phyloP scores from a whole-genome alignment of 2,113 vertebrate genomes.

The Sitta europaea region DNA sequence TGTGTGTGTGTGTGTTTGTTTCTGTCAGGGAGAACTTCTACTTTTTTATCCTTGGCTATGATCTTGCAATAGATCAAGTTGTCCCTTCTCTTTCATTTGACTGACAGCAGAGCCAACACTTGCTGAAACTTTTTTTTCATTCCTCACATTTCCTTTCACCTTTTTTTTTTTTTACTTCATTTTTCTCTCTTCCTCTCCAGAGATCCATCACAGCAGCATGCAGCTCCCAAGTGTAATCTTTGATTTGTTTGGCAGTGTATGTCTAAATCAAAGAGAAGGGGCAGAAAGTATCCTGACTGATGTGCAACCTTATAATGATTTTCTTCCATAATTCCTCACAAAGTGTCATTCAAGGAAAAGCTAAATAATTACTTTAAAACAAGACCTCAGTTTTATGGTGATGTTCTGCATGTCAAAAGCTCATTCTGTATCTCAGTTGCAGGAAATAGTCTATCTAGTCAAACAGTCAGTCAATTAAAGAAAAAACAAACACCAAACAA shows the following conservation, averaged over 20 bases:
- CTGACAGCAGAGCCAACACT: slow-evolving; percentile 10
- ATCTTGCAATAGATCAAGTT: slow-evolving; percentile 9
- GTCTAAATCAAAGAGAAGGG: slow-evolving; percentile 35
- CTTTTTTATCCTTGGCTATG: neutral
- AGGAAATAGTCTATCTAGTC: neutral
- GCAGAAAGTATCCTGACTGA: neutral
- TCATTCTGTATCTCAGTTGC: neutral
- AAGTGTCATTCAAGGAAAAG: neutral
- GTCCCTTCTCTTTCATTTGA: slow-evolving; percentile 11
- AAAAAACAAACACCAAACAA: neutral
- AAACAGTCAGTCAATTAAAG: neutral
- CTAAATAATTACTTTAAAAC: slow-evolving; percentile 17
- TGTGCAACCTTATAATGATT: slow-evolving; percentile 20
- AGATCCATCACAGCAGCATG: slow-evolving; percentile 2
- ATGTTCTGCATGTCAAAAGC: neutral
- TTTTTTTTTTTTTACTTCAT: neutral
- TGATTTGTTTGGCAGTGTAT: slow-evolving; percentile 26
- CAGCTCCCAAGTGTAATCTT: slow-evolving; percentile 9
- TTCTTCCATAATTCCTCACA: neutral
- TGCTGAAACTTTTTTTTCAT: neutral
- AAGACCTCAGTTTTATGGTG: neutral
- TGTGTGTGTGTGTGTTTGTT: neutral
- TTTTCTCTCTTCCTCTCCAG: slow-evolving; percentile 27
- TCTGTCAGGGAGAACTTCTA: neutral
- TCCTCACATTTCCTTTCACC: neutral